Evolutionary conservation across 2,888 invertebrate species (phyloP), one percentile per base, ranked within the genome.

Genomic region (Germaria angustata): DNA sequence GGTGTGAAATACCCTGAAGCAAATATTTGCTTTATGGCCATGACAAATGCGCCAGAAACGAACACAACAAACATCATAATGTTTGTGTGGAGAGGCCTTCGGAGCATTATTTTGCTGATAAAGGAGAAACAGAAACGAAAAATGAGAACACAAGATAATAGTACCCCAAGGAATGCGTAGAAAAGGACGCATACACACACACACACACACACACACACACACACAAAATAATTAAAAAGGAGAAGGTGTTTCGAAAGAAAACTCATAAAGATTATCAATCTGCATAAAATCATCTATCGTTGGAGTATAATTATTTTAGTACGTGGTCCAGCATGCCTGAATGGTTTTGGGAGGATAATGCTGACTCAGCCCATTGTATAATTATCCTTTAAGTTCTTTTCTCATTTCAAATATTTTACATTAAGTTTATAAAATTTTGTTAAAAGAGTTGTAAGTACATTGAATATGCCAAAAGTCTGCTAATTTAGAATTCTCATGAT

Each of bases 81-180:
- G 66, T 61, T 63, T 76, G 76, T 65, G 63, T 49, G 66, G 51
- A 65, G 71, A 51, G 71, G 36, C 32, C 71, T 77, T 61, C 57
- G 68, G 57, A 41, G 66, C 36, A 24, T 72, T 59, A 72, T 77
- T 34, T 34, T 77, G 77, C 76, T 81, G 80, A 81, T 72, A 77
- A 34, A 44, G 0, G 34, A 34, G 39, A 49, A 34, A 8, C 2
- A 9, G 9, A 28, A 15, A 57, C 4, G 55, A 28, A 15, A 24
- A 53, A 63, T 32, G 15, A 51, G 11, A 20, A 32, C 11, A 36
- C 3, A 39, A 73, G 39, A 39, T 32, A 28, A 36, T 28, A 61
- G 69, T 55, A 57, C 80, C 69, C 75, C 39, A 69, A 51, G 75
- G 80, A 80, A 69, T 65, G 49, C 68, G 24, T 53, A 59, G 17